phyloP scores from a whole-genome alignment of 2,797 vertebrate species.

The Champsocephalus esox region DNA sequence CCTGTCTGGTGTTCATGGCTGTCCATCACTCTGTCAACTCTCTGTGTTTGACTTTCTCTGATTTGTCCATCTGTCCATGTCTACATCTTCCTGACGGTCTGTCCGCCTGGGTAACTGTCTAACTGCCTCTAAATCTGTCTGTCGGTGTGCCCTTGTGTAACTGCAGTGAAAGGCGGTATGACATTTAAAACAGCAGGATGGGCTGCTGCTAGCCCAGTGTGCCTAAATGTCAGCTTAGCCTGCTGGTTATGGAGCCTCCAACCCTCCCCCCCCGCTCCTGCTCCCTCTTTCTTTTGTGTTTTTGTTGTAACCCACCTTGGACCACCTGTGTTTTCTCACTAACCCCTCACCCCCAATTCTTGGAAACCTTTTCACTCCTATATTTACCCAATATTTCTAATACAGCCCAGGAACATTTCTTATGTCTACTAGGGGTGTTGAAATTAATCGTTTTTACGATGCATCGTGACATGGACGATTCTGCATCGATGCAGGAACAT shows the following conservation, averaged over 20 bases:
- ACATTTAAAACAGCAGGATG: slow-evolving; percentile 72
- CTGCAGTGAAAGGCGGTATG: slow-evolving; percentile 63
- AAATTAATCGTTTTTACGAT: too few species aligned
- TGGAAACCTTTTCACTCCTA: slow-evolving; percentile 1
- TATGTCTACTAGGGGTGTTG: too few species aligned
- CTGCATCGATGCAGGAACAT: too few species aligned
- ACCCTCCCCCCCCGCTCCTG: background rate
- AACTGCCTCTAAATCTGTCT: slow-evolving; percentile 15
- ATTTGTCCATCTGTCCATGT: slow-evolving; percentile 8
- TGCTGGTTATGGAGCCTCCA: slow-evolving; percentile 31
- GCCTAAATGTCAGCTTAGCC: slow-evolving; percentile 74
- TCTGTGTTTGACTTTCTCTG: slow-evolving; percentile 36
- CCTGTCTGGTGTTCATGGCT: slow-evolving; percentile 32
- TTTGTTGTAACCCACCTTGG: slow-evolving; percentile 21
- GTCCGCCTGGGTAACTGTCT: slow-evolving; percentile 41
- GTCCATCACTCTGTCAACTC: slow-evolving; percentile 26
- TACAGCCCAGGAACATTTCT: background rate
- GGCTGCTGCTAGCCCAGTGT: slow-evolving; percentile 53
- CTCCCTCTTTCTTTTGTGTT: slow-evolving; percentile 28
- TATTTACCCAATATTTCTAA: background rate
- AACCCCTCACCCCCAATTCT: slow-evolving; percentile 3
- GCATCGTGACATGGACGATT: too few species aligned
- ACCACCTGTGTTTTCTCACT: slow-evolving; percentile 27
- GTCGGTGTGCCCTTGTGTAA: slow-evolving; percentile 43
- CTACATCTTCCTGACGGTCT: background rate